Evolutionary conservation across 2,888 invertebrate species (phyloP).

Genomic region (Himalopsyche kuldschensis): DNA sequence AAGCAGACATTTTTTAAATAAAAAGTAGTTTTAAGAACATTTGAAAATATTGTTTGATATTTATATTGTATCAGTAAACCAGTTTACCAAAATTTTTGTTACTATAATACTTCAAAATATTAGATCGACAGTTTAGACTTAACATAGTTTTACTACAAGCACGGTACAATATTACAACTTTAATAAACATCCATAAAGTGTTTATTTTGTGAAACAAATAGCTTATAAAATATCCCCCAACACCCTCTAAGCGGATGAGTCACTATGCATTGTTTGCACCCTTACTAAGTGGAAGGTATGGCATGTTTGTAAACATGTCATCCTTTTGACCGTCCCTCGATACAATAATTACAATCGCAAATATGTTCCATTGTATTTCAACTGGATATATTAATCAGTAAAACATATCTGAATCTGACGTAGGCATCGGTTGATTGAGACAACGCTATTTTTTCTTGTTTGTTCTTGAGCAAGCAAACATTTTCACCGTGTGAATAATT

Average conservation of each 20-base stretch:
- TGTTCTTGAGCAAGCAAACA: not conserved
- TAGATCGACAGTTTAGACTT: no score
- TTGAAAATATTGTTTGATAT: no score
- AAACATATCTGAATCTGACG: no score
- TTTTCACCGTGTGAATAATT: not conserved
- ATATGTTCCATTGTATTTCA: not conserved
- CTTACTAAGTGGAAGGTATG: conserved; percentile 15
- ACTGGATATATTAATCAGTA: not conserved
- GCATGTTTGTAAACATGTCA: conserved; percentile 22
- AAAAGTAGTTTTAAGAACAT: no score
- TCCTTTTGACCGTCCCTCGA: conserved; percentile 4
- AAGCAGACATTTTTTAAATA: no score
- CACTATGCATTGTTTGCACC: conserved; percentile 25
- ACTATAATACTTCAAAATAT: no score
- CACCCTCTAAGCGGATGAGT: not conserved
- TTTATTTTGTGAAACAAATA: not conserved
- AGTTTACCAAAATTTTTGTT: no score
- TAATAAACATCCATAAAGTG: not conserved
- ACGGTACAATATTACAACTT: not conserved
- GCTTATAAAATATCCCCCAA: not conserved
- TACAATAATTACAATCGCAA: conserved; percentile 10
- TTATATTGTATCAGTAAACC: no score
- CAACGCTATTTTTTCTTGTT: no score
- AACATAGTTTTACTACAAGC: no score
- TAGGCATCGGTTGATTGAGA: no score